Base-by-base conservation (phyloP, 2,888 invertebrate genomes). In the Lacanobia wlatinum region DNA sequence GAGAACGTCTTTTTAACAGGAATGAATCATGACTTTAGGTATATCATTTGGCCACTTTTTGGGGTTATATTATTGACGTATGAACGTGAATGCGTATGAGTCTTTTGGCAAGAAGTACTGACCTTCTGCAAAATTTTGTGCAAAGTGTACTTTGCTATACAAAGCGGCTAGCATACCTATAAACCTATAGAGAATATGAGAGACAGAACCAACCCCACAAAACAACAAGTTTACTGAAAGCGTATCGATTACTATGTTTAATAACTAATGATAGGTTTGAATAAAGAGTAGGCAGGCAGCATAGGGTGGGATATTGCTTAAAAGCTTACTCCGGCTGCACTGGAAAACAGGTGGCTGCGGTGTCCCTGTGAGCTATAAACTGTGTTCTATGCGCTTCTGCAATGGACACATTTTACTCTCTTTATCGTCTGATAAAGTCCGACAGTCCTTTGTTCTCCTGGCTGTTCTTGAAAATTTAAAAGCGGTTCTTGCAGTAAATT, bases 361-460 rank as follows among this genome's bases (percentile, higher is more conserved):
- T 89, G 88, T 88, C 85, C 87, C 87, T 85, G 87, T 86, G 67
- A 87, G 87, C 88, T 86, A 89, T 90, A 92, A 92, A 91, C 87
- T 88, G 85, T 87, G 87, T 89, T 87, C 87, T 87, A 88, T 90
- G 91, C 90, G 88, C 89, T 88, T 86, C 89, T 92, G 93, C 92
- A 92, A 87, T 89, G 89, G 92, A 94, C 92, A 94, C 93, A 94
- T 93, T 95, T 94, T 92, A 91, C 93, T 92, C 91, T 92, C 92
- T 94, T 95, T 94, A 94, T 91, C 87, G 91, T 90, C 90, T 90
- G 92, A 93, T 92, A 92, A 92, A 94, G 90, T 90, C 91, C 88
- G 89, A 87, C 90, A 89, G 87, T 90, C 91, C 93, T 93, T 93
- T 94, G 94, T 94, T 92, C 93, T 90, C 90, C 73, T 84, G 84